phyloP scores from a whole-genome alignment of 2,888 invertebrate genomes.

The Leptopilina myrica region DNA sequence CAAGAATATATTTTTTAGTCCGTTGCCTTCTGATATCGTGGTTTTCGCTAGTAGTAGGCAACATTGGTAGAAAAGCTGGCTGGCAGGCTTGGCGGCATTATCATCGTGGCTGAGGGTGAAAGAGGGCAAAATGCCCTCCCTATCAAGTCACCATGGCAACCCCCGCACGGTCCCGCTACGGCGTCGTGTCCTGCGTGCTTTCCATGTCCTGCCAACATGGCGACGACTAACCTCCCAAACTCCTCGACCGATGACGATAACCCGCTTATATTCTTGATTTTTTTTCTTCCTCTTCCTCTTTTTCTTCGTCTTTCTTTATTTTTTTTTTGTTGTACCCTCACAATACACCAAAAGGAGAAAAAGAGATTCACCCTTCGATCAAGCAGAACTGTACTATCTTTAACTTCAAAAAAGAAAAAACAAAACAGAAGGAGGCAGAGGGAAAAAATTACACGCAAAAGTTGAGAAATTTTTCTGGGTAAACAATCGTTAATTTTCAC shows the following conservation, averaged over 20 bases:
- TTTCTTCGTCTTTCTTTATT: neutral
- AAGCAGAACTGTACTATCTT: too few relatives aligned
- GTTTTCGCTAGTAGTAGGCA: constrained; percentile 60
- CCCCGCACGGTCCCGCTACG: constrained; percentile 71
- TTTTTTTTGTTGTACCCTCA: constrained; percentile 47
- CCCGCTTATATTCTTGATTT: constrained; percentile 54
- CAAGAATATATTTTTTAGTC: constrained; percentile 48
- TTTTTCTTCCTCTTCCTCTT: constrained; percentile 51
- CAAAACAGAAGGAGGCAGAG: too few relatives aligned
- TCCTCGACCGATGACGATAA: constrained; percentile 62
- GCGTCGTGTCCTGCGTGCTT: constrained; percentile 71
- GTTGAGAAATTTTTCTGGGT: too few relatives aligned
- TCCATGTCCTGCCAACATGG: constrained; percentile 72
- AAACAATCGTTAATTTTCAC: too few relatives aligned
- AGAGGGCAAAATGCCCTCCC: constrained; percentile 73
- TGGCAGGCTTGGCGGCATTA: constrained; percentile 70
- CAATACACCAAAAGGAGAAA: constrained; percentile 21
- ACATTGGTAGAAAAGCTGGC: constrained; percentile 67
- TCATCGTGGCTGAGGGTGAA: constrained; percentile 72
- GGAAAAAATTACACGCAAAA: too few relatives aligned
- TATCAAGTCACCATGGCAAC: constrained; percentile 75
- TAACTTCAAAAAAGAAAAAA: neutral
- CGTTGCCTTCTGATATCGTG: constrained; percentile 65
- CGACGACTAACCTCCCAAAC: constrained; percentile 71
- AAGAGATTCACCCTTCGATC: constrained; percentile 41